These are phyloP conservation scores for Hemicrepidius hirtus DNA, from an alignment of 2,888 invertebrate species.

Conservation along the genomic window DNA sequence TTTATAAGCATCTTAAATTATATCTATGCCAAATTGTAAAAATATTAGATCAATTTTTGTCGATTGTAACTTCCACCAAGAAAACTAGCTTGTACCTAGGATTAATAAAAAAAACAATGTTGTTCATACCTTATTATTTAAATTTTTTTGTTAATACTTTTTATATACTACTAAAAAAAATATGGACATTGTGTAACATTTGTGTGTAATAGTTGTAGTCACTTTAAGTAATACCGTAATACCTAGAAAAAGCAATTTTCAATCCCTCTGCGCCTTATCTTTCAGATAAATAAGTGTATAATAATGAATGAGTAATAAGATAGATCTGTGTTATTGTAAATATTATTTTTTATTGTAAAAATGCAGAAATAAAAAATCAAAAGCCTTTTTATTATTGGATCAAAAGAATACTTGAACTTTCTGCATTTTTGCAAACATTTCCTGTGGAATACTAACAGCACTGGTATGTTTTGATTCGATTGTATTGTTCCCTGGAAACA, in stretches of 20 bases:
- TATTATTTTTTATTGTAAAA: constrained; percentile 40
- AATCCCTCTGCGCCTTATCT: constrained; percentile 52
- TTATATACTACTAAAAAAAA: constrained; percentile 7
- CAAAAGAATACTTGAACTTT: constrained; percentile 18
- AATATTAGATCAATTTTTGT: background rate
- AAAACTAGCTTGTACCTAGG: background rate
- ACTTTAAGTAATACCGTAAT: constrained; percentile 29
- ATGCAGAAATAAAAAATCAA: constrained; percentile 20
- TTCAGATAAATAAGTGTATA: constrained; percentile 44
- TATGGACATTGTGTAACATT: constrained; percentile 22
- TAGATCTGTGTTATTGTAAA: constrained; percentile 50
- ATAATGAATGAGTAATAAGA: constrained; percentile 49
- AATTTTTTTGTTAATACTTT: constrained; percentile 7
- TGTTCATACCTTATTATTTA: background rate
- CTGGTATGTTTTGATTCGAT: constrained; percentile 7
- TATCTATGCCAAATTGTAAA: background rate
- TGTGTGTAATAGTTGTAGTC: constrained; percentile 33
- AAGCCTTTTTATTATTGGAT: constrained; percentile 9
- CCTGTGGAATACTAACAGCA: constrained; percentile 9
- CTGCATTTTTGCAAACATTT: constrained; percentile 21
- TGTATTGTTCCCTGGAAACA: constrained; percentile 20
- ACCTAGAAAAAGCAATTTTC: constrained; percentile 49
- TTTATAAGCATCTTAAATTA: background rate
- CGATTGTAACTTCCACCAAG: background rate
- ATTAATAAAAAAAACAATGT: background rate